Base-by-base conservation (phyloP, 2,797 vertebrate genomes). In the Typhlichthys eigenmanni region DNA sequence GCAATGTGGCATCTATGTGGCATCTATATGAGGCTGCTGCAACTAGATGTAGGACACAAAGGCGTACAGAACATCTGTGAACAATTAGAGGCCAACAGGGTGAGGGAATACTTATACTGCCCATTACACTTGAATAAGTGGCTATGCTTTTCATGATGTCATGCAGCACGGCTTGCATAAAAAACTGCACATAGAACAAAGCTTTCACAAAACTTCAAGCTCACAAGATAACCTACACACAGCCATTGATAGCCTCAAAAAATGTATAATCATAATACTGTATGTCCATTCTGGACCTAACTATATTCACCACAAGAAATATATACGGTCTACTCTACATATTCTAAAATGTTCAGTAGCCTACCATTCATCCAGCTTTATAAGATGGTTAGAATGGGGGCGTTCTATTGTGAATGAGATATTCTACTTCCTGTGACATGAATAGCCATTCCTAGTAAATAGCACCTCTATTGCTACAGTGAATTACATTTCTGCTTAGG, bases 81-180 rank as follows among this genome's bases (percentile, higher is more conserved):
- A 79, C 89, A 87, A 89, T 92, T 89, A 88, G 74, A 87, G 85
- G 83, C 69, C 69, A 86, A 69, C 79, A 80, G 81, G 81, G 71
- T 68, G 60, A 72, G 80, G 60, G 47, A 80, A 87, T 84, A 85
- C 79, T 89, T 89, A 86, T 71, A 81, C 87, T 87, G 85, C 87
- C 85, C 80, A 86, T 91, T 91, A 89, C 87, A 82, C 89, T 87
- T 58, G 58, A 86, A 90, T 82, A 85, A 87, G 87, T 88, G 83
- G 72, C 76, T 81, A 51, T 17, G 71, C 66, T 53, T 70, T 78
- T 85, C 75, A 72, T 87, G 89, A 89, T 86, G 86, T 88, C 76
- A 84, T 86, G 80, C 74, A 57, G 67, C 75, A 29, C 79, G 64
- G 72, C 65, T 77, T 71, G 80, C 81, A 82, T 72, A 70, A 69